Evolutionary conservation across 2,888 invertebrate species (phyloP).

Genomic region (Fabriciana adippe): DNA sequence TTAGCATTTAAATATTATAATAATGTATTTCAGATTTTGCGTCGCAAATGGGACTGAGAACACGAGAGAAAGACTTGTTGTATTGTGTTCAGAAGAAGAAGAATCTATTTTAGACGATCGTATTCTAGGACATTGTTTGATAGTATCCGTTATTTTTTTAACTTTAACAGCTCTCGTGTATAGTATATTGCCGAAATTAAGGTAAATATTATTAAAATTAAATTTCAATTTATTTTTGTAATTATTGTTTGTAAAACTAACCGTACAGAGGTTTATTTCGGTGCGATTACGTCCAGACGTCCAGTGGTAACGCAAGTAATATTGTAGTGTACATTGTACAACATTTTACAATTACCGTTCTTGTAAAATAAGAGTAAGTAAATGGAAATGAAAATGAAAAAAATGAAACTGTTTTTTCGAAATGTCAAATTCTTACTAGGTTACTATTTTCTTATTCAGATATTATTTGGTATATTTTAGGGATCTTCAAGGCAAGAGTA

Average conservation of each 20-base stretch:
- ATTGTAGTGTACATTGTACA: too few relatives aligned
- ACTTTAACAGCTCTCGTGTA: constrained; percentile 59
- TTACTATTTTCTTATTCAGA: not conserved
- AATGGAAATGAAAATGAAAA: too few relatives aligned
- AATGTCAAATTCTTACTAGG: not conserved
- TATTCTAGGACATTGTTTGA: constrained; percentile 59
- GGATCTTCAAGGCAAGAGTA: constrained; percentile 70
- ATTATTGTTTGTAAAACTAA: too few relatives aligned
- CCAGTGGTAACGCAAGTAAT: too few relatives aligned
- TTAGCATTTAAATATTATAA: not conserved
- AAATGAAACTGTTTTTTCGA: too few relatives aligned
- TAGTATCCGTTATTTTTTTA: constrained; percentile 61
- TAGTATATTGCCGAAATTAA: constrained; percentile 56
- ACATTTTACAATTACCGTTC: too few relatives aligned
- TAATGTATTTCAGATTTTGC: constrained; percentile 57
- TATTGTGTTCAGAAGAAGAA: constrained; percentile 47
- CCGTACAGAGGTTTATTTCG: too few relatives aligned
- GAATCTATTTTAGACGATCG: constrained; percentile 47
- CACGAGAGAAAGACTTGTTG: constrained; percentile 37
- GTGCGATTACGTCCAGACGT: too few relatives aligned
- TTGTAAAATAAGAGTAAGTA: too few relatives aligned
- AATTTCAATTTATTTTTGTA: not conserved
- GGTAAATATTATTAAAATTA: constrained; percentile 48
- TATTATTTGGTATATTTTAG: constrained; percentile 48
- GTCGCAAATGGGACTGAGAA: constrained; percentile 46